Base-by-base conservation (phyloP, 2,113 vertebrate genomes). In the Oceanodroma tethys region DNA sequence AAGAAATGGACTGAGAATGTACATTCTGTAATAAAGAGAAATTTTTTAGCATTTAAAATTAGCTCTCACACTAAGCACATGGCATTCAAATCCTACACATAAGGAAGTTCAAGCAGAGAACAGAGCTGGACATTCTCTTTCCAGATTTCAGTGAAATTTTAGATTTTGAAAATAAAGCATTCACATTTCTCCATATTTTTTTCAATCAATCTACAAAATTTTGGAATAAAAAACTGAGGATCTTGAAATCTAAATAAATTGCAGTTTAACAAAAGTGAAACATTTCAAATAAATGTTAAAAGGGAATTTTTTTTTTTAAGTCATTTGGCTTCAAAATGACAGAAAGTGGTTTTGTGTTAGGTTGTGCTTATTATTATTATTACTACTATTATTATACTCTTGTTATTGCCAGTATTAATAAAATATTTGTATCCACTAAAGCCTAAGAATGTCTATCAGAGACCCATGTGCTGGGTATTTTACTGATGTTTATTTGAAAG, bases 401-500 rank as follows among this genome's bases (percentile, higher is more conserved):
- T 65, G 17, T 53, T 93, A 88, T 65, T 94, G 90, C 92, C 93
- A 95, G 52, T 43, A 94, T 93, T 96, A 93, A 97, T 82, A 94
- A 95, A 95, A 91, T 66, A 84, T 32, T 68, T 65, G 36, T 75
- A 65, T 53, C 47, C 53, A 62, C 56, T 79, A 53, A 95, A 94
- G 40, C 47, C 53, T 72, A 95, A 79, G 60, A 91, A 96, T 58
- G 55, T 68, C 86, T 62, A 43, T 40, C 65, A 87, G 70, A 81
- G 45, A 85, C 29, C 29, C 50, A 10, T 10, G 50, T 76, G 66
- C 60, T 87, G 45, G 55, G 25, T 84, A 66, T 75, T 72, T 84
- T 73, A 96, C 60, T 65, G 48, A 87, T 96, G 76, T 84, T 93
- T 87, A 80, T 95, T 95, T 95, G 78, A 95, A 92, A 96, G 90